Conservation (phyloP, 2,113 vertebrate genomes). For the Aleadryas rufinucha region DNA sequence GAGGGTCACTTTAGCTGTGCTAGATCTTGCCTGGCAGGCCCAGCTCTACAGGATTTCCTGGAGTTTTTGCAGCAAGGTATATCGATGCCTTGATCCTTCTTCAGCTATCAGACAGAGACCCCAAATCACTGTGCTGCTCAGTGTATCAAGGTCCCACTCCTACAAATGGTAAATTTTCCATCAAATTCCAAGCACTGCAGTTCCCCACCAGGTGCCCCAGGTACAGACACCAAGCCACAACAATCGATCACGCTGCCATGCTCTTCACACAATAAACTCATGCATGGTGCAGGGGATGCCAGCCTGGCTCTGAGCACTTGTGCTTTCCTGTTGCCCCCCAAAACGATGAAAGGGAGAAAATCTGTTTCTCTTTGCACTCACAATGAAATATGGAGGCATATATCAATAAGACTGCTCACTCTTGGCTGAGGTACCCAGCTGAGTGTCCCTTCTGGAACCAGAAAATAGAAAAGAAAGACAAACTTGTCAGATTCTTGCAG, state of each 20-base stretch:
- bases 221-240: not conserved
- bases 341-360: not conserved
- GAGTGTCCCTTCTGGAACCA: not conserved
- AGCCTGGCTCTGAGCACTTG: not conserved
- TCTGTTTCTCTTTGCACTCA: not conserved
- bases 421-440: not conserved
- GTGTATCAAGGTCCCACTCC: not conserved
- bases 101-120: not conserved
- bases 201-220: not conserved
- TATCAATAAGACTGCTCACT: not conserved
- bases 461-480: not conserved
- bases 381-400: rapidly evolving
- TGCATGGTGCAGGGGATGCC: not conserved
- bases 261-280: not conserved
- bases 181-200: not conserved
- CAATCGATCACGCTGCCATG: rapidly evolving
- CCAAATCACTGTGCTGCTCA: not conserved
- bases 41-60: not conserved
- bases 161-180: not conserved
- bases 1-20: not conserved
- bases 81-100: not conserved
- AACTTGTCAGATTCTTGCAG: not conserved
- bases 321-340: not conserved
- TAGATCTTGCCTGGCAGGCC: not conserved
- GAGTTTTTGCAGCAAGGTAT: not conserved